Evolutionary conservation across 2,113 vertebrate species (phyloP).

Genomic region (Oryzias woworae): DNA sequence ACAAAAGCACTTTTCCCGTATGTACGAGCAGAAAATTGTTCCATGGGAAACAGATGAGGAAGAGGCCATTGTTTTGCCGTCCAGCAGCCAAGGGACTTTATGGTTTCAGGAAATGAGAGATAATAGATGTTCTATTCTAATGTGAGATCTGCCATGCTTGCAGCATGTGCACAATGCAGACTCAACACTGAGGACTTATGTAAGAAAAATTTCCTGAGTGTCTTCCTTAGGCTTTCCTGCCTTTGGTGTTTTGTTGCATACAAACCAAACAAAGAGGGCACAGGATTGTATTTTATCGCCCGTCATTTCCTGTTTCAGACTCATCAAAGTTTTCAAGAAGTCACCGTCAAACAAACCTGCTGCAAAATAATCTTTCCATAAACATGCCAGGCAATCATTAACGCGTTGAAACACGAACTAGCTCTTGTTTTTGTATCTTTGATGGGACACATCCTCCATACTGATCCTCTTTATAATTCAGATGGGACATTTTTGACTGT

Average conservation of each 20-base stretch:
- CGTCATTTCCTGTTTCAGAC: constrained; percentile 26
- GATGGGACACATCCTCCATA: constrained; percentile 1
- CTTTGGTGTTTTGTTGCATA: constrained; percentile 20
- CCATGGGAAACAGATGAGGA: constrained; percentile 69
- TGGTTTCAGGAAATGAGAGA: constrained; percentile 69
- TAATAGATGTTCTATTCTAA: constrained; percentile 67
- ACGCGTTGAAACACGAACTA: neutral
- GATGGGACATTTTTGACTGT: neutral
- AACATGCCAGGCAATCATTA: constrained; percentile 15
- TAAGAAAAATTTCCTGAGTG: constrained; percentile 53
- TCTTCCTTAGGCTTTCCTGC: constrained; percentile 50
- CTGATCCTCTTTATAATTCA: neutral
- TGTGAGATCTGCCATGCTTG: constrained; percentile 60
- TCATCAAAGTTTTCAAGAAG: constrained; percentile 34
- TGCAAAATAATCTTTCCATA: constrained; percentile 10
- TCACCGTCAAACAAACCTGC: constrained; percentile 19
- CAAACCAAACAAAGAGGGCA: constrained; percentile 11
- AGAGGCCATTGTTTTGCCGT: constrained; percentile 72
- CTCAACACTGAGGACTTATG: constrained; percentile 41
- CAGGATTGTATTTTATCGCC: constrained; percentile 25
- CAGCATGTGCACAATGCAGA: constrained; percentile 30
- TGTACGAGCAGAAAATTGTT: constrained; percentile 39
- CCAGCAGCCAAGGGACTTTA: constrained; percentile 57
- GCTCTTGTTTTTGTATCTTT: neutral
- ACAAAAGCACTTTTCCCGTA: constrained; percentile 22